These are phyloP conservation scores for Poecilia wingei DNA, from an alignment of 2,797 vertebrate species.

Conservation along the genomic window DNA sequence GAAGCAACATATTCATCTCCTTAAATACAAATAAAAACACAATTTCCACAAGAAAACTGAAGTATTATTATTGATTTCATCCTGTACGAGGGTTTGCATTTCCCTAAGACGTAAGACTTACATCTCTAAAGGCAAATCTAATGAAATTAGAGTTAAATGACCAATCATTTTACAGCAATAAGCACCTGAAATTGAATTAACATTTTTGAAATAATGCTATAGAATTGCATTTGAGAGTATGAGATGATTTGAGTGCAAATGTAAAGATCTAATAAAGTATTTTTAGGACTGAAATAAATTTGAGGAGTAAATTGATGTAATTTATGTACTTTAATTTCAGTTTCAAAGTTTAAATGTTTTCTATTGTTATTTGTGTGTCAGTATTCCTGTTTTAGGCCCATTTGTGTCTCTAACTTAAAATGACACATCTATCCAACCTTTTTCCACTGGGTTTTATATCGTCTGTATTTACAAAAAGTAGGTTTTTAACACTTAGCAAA, in stretches of 20 bases:
- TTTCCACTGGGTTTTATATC: neutral
- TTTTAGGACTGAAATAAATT: neutral
- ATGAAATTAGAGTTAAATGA: neutral
- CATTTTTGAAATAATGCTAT: neutral
- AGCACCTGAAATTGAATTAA: neutral
- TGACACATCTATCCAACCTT: too few relatives aligned
- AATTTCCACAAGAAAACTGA: neutral
- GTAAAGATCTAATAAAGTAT: neutral
- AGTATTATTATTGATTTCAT: neutral
- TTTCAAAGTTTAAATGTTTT: neutral
- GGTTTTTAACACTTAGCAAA: neutral
- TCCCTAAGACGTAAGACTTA: neutral
- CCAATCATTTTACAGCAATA: neutral
- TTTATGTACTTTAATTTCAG: neutral
- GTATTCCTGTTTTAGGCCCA: neutral
- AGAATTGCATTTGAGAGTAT: neutral
- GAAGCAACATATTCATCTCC: neutral
- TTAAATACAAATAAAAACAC: neutral
- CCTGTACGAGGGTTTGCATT: neutral
- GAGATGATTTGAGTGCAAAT: neutral
- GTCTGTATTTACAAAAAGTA: neutral
- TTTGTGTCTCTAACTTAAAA: neutral
- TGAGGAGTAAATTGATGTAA: neutral
- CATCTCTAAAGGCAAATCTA: neutral
- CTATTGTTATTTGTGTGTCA: neutral